A percentile compares a stretch with the other conserved stretches of the same genome.
These are phyloP conservation scores for Trichopria drosophilae DNA, from an alignment of 2,888 invertebrate genomes.

Conservation along the genomic window DNA sequence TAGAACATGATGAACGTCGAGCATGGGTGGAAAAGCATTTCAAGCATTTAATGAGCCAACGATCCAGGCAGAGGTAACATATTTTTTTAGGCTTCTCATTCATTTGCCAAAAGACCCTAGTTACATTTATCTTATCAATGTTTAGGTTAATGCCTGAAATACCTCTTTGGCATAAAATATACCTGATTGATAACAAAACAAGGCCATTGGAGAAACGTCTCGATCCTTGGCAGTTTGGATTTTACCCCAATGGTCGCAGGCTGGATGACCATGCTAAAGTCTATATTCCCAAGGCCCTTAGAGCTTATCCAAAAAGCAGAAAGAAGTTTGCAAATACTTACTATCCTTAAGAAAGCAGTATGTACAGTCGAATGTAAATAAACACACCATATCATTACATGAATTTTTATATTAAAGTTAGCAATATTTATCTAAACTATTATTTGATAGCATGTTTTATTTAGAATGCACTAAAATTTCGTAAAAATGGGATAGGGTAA, in stretches of 20 bases:
- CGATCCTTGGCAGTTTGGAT: constrained; percentile 71
- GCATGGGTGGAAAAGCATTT: constrained; percentile 71
- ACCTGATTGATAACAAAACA: constrained; percentile 72
- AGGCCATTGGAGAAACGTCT: constrained; percentile 70
- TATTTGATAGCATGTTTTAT: too few species aligned
- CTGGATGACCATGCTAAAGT: constrained; percentile 69
- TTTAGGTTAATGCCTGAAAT: constrained; percentile 67
- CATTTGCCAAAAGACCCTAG: too few species aligned
- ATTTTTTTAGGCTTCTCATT: constrained; percentile 16
- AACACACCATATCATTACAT: too few species aligned
- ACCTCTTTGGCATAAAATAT: constrained; percentile 82
- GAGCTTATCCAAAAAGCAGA: constrained; percentile 65
- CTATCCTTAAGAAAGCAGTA: too few species aligned
- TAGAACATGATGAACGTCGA: constrained; percentile 69
- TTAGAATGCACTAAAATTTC: too few species aligned
- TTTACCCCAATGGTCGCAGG: constrained; percentile 66
- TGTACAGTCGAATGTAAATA: too few species aligned
- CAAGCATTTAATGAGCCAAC: constrained; percentile 71
- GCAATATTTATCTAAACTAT: too few species aligned
- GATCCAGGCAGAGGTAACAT: constrained; percentile 62
- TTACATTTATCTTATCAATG: constrained; percentile 16
- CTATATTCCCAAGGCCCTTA: constrained; percentile 71
- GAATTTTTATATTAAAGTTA: too few species aligned
- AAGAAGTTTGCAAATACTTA: constrained; percentile 68
- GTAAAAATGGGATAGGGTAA: too few species aligned